Evolutionary conservation across 2,888 invertebrate genomes (phyloP), one percentile per base, ranked within the genome.

Genomic region (Oscheius onirici): DNA sequence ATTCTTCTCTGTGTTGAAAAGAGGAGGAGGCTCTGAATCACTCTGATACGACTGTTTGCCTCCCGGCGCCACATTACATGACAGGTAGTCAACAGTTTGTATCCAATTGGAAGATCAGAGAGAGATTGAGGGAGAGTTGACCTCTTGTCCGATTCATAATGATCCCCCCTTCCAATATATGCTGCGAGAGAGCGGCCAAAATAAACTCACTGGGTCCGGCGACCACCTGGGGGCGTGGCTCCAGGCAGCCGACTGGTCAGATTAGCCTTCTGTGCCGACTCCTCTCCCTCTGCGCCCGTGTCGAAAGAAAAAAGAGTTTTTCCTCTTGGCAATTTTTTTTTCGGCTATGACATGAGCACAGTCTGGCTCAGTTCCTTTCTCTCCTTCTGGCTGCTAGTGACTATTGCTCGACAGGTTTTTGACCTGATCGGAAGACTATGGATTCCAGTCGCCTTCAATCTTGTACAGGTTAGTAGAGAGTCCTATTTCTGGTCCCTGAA

Each of bases 381-480:
- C 49, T 58, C 75, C 26, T 57, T 79, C 43, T 84, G 84, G 84
- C 73, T 83, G 20, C 34, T 79, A 51, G 69, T 83, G 17, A 72
- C 82, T 34, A 54, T 78, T 15, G 76, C 76, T 10, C 68, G 84
- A 13, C 78, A 81, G 52, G 81, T 76, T 28, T 84, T 84, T 69
- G 84, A 84, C 75, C 70, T 84, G 44, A 77, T 84, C 43, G 84
- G 84, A 10, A 79, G 78, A 43, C 75, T 84, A 20, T 84, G 84
- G 84, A 54, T 84, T 34, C 78, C 79, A 13, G 84, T 84, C 17
- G 74, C 57, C 20, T 83, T 84, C 66, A 80, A 84, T 74, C 72
- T 84, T 43, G 54, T 82, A n/a, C 84, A 84, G 79, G 84, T 83
- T 8, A 49, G 68, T 54, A 3, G 34, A 34, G 34, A 8, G 34